These are phyloP conservation scores for Pseudoatta argentina DNA, from an alignment of 1,140 invertebrate genomes.

Conservation along the genomic window DNA sequence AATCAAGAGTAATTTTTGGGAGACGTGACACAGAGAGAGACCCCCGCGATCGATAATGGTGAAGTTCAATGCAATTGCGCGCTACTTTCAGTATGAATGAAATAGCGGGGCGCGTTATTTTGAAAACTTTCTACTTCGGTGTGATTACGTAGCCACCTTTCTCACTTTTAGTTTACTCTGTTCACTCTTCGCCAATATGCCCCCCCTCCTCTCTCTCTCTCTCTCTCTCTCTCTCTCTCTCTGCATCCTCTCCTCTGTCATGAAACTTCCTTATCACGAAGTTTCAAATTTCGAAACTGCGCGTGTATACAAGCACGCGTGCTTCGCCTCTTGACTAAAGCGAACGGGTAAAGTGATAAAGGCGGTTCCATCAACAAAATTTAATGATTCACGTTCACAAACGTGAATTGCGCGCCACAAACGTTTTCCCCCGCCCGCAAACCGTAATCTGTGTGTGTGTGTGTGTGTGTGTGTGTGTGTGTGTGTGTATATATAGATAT, in stretches of 20 bases:
- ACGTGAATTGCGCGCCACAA: background rate
- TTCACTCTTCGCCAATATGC: background rate
- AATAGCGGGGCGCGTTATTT: constrained; percentile 48
- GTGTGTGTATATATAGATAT: too few species aligned
- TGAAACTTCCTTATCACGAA: constrained; percentile 29
- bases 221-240: background rate
- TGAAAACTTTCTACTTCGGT: constrained; percentile 43
- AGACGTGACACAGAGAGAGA: too few species aligned
- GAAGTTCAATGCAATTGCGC: constrained; percentile 47
- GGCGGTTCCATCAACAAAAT: constrained; percentile 40
- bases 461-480: background rate
- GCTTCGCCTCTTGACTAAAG: background rate
- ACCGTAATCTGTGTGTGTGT: background rate
- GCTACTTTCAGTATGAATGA: constrained; percentile 40
- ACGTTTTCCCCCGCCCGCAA: constrained; percentile 11
- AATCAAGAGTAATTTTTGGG: constrained; percentile 55
- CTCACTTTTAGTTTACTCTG: background rate
- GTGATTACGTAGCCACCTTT: constrained; percentile 33
- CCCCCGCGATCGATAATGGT: constrained; percentile 25
- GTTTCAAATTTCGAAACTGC: constrained; percentile 48
- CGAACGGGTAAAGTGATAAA: background rate
- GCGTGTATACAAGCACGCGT: background rate
- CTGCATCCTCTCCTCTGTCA: background rate
- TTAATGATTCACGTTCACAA: constrained; percentile 40
- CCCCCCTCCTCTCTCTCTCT: background rate